phyloP scores from a whole-genome alignment of 1,140 invertebrate species.

The Neotoxoptera formosana region DNA sequence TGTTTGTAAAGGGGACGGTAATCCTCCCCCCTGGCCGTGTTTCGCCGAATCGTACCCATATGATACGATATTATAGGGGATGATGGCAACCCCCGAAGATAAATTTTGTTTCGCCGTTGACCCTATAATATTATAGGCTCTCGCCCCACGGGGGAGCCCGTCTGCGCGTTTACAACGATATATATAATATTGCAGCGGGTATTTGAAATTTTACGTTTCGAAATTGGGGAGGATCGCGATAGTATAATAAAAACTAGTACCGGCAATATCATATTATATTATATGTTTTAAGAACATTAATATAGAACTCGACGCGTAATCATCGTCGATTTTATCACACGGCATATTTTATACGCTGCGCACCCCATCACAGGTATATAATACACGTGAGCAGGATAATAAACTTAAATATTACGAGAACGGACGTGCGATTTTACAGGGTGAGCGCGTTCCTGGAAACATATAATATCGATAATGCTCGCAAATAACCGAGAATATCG shows the following conservation, averaged over 20 bases:
- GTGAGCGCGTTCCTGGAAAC: neutral
- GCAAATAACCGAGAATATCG: too few relatives aligned
- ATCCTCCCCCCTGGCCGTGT: neutral
- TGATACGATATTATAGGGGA: too few relatives aligned
- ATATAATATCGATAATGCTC: neutral
- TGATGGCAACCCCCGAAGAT: neutral
- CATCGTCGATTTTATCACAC: neutral
- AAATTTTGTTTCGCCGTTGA: neutral
- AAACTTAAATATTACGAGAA: neutral
- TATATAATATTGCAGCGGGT: neutral
- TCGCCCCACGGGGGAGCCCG: neutral
- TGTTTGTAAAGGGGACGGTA: neutral
- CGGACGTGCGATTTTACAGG: neutral
- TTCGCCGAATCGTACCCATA: neutral
- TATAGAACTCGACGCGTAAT: neutral
- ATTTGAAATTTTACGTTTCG: neutral
- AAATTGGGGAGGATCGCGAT: neutral
- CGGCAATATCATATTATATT: neutral
- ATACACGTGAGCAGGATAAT: neutral
- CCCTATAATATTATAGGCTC: neutral
- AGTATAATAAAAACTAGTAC: neutral
- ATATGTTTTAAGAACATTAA: neutral
- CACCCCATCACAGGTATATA: neutral
- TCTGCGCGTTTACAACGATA: neutral
- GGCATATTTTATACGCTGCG: neutral